Base-by-base conservation (phyloP, 2,113 vertebrate species). In the Trematomus loennbergii region DNA sequence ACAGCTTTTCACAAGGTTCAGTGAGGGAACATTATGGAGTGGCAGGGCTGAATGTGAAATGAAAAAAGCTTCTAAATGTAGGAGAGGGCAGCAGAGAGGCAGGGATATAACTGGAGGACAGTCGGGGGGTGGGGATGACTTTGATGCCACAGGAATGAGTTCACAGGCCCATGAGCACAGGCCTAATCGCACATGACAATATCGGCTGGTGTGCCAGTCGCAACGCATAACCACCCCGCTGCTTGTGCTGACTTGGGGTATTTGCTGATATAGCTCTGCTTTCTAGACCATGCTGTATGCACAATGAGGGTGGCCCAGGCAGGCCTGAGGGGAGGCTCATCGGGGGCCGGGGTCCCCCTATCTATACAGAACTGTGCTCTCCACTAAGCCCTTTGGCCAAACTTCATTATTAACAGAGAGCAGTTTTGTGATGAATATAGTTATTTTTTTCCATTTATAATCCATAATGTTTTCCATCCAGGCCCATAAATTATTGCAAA, bases 131-230 rank as follows among this genome's bases (percentile, higher is more conserved):
- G 83, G 71, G 72, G 69, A 60, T 78, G 86, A 88, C 84, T 92
- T 86, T 80, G 87, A 91, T 89, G 90, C 89, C 88, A 87, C 64
- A 93, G 90, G 89, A 93, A 90, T 92, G 89, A 92, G 87, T 93
- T 94, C 91, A 94, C 91, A 92, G 93, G 88, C 91, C 91, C 79
- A 73, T 91, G 89, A 94, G 90, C 92, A 78, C 79, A 82, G 86
- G 84, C 81, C 88, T 94, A 93, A 95, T 94, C 90, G 87, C 87
- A 94, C 90, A 93, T 94, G 94, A 95, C 94, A 95, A 92, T 93
- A 92, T 92, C 74, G 92, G 94, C 92, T 93, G 92, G 92, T 95
- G 93, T 90, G 89, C 91, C 94, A 94, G 93, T 92, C 92, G 87
- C 87, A 85, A 83, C 81, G 81, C 90, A 89, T 93, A 93, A 92